phyloP scores from a whole-genome alignment of 2,113 vertebrate genomes.

The Motacilla tschutschensis region DNA sequence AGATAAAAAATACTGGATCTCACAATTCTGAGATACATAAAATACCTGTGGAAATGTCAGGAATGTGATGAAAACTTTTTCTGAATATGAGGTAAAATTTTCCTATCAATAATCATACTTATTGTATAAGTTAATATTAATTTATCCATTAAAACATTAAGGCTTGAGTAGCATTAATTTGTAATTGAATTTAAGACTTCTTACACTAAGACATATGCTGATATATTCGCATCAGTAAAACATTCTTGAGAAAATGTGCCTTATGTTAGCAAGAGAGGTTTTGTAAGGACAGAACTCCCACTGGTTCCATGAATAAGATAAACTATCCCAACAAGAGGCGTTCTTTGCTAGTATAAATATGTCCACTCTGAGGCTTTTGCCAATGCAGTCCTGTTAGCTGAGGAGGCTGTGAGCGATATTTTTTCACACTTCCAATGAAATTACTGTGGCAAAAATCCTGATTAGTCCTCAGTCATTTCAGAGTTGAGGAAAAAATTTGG shows the following conservation, averaged over 20 bases:
- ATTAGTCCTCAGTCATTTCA: neutral
- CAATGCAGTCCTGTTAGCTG: neutral
- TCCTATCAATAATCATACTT: neutral
- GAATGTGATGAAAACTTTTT: neutral
- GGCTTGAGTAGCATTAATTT: neutral
- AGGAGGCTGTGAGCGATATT: neutral
- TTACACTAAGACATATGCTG: neutral
- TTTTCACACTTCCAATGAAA: neutral
- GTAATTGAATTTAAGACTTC: neutral
- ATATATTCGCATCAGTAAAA: neutral
- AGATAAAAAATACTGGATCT: neutral
- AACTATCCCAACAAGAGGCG: neutral
- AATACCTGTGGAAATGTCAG: neutral
- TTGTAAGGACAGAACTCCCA: conserved; percentile 18
- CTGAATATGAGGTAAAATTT: neutral
- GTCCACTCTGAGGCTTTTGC: neutral
- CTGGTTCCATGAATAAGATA: neutral
- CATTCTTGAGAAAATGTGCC: neutral
- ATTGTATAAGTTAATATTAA: neutral
- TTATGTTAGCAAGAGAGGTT: conserved; percentile 1
- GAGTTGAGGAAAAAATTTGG: neutral
- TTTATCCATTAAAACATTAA: neutral
- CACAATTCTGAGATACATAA: neutral
- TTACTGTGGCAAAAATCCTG: neutral
- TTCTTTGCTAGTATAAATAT: neutral